These are phyloP conservation scores for Octonoba sinensis DNA, from an alignment of 2,888 invertebrate genomes.

Conservation along the genomic window DNA sequence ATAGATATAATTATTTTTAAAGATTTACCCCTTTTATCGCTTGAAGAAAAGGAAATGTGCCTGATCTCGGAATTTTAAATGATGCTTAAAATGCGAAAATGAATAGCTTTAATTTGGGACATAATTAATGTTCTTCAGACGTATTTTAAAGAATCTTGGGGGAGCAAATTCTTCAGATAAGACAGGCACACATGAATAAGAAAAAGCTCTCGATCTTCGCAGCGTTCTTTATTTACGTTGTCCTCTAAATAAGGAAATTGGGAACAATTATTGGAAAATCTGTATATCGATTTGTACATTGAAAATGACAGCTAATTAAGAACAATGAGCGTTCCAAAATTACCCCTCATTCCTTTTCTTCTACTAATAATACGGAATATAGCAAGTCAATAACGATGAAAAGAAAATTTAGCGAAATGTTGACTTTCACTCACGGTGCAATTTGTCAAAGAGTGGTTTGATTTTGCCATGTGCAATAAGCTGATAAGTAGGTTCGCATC, in stretches of 20 bases:
- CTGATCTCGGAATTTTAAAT: constrained; percentile 4
- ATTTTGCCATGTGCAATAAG: not conserved
- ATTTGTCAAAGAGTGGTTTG: constrained; percentile 19
- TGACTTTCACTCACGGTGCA: constrained; percentile 21
- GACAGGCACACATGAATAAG: constrained; percentile 14
- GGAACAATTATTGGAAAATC: constrained; percentile 63
- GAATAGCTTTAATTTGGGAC: constrained; percentile 39
- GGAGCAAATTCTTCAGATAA: constrained; percentile 24
- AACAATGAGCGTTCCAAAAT: constrained; percentile 52
- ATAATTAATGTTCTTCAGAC: constrained; percentile 42
- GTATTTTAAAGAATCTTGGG: constrained; percentile 27
- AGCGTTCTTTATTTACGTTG: constrained; percentile 38
- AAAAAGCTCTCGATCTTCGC: constrained; percentile 16
- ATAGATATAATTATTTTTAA: too few relatives aligned
- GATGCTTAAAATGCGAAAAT: constrained; percentile 20
- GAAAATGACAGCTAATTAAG: constrained; percentile 63
- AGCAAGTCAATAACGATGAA: constrained; percentile 42
- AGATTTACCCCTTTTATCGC: too few relatives aligned
- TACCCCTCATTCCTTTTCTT: constrained; percentile 52
- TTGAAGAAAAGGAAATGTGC: too few relatives aligned
- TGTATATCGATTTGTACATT: constrained; percentile 62
- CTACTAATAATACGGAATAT: constrained; percentile 35
- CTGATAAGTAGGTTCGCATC: not conserved
- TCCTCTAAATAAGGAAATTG: constrained; percentile 58
- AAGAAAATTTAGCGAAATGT: constrained; percentile 37